A percentile compares a stretch with the other conserved stretches of the same genome.
Conservation (phyloP, 2,113 vertebrate genomes). For the Mus spicilegus region DNA sequence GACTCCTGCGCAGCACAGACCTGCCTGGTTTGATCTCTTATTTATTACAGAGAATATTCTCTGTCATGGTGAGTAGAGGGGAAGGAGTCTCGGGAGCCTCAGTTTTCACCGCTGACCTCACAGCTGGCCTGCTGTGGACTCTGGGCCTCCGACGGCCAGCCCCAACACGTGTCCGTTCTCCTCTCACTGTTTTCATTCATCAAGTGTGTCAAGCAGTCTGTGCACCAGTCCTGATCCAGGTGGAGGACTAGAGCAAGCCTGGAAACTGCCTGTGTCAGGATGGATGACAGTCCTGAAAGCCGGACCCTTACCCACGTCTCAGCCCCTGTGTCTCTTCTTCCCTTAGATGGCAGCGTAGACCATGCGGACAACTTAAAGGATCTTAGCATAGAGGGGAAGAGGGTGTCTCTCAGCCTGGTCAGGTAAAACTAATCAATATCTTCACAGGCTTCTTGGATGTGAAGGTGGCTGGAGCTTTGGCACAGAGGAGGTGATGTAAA, state of each 20-base stretch:
- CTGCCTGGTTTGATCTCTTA: constrained; percentile 76
- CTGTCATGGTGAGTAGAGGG: constrained; percentile 27
- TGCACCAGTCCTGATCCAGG: not conserved
- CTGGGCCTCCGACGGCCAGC: not conserved
- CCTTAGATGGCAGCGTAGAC: not conserved
- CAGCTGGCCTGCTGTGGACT: not conserved
- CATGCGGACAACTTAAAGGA: not conserved
- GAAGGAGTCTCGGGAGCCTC: not conserved
- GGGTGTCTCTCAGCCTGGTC: not conserved
- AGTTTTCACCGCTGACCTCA: constrained; percentile 28
- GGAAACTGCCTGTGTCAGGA: not conserved
- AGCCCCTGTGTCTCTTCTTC: not conserved
- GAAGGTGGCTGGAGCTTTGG: not conserved
- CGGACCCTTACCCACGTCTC: not conserved
- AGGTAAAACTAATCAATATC: not conserved
- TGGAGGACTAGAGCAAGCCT: not conserved
- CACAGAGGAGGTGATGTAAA: not conserved
- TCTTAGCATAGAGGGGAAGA: not conserved
- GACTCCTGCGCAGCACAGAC: not conserved
- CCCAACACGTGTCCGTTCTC: not conserved
- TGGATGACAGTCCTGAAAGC: not conserved
- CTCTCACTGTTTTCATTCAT: not conserved
- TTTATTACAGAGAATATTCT: constrained; percentile 80
- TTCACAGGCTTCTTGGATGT: not conserved
- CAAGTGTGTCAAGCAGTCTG: not conserved